Evolutionary conservation across 2,888 invertebrate genomes (phyloP), one percentile per base, ranked within the genome.

Genomic region (Sarcophaga caerulescens): DNA sequence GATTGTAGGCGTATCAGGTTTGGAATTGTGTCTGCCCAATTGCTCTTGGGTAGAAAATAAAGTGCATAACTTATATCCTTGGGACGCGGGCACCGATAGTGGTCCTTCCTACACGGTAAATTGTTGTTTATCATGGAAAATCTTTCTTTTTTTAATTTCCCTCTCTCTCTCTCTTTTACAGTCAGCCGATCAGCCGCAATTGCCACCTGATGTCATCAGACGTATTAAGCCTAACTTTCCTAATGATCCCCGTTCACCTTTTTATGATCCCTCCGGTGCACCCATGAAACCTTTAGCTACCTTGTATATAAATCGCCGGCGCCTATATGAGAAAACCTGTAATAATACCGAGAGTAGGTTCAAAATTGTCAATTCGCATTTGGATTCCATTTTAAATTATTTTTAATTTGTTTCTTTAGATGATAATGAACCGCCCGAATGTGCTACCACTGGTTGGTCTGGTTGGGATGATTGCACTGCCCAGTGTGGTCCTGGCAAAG

Each of bases 71-170:
- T 94, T 99, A 60, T 98, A 97, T 92, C 99, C 99, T 0, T 99
- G 97, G 95, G 99, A 99, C 92, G 97, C 98, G 11, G 99, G 99
- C 0, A 99, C 98, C 0, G 98, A 99, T 91, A 97, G 96, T 91
- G 99, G 99, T 0, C 95, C 97, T 25, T 96, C 96, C 21, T 99
- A 99, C 92, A 96, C 96, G 93, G 93, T 92, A 85, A 60, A n/a
- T 4, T 59, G n/a, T 8, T 70, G 45, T n/a, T n/a, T 52, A 11
- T 3, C 3, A 52, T 25, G 0, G 23, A 17, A 60, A 57, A 21
- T 17, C 8, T 17, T 68, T 57, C 35, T 1, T 35, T 8, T 35
- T 35, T 35, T 35, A 35, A 8, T 35, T 35, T 35, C 10, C 2
- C 35, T 35, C 10, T 35, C 35, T 35, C 25, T 35, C 35, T 35